phyloP scores from a whole-genome alignment of 2,797 vertebrate genomes.

The Crax fasciolata region DNA sequence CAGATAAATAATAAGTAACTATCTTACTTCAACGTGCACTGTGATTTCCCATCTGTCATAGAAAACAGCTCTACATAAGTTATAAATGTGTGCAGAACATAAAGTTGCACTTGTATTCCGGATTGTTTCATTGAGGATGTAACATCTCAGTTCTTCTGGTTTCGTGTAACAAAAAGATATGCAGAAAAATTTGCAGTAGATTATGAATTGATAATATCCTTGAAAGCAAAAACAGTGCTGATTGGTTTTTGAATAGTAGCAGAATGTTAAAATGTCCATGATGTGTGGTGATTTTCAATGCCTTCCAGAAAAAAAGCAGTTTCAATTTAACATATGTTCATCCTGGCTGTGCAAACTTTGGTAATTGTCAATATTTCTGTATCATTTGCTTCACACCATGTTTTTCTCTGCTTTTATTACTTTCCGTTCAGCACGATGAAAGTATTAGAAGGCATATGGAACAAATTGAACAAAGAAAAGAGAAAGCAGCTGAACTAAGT shows the following conservation, averaged over 20 bases:
- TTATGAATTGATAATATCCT: not conserved
- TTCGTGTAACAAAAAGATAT: not conserved
- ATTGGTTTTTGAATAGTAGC: not conserved
- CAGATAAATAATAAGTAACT: not conserved
- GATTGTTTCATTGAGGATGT: not conserved
- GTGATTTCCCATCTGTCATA: not conserved
- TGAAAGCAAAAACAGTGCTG: not conserved
- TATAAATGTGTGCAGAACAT: not conserved
- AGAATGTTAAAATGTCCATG: not conserved
- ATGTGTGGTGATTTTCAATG: not conserved
- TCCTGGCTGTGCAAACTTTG: not conserved
- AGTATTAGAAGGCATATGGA: slow-evolving; percentile 98
- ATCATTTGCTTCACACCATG: not conserved
- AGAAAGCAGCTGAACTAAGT: slow-evolving; percentile 97
- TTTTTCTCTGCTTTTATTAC: slow-evolving; percentile 11
- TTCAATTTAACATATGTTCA: not conserved
- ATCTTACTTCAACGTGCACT: not conserved
- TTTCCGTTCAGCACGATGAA: slow-evolving; percentile 91
- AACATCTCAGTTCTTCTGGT: not conserved
- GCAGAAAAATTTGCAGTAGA: not conserved
- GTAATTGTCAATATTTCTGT: not conserved
- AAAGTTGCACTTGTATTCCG: not conserved
- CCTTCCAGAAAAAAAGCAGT: not conserved
- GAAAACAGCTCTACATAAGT: not conserved
- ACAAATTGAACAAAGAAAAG: slow-evolving; percentile 98